Evolutionary conservation across 2,113 vertebrate species (phyloP).

Genomic region (Smithornis capensis): DNA sequence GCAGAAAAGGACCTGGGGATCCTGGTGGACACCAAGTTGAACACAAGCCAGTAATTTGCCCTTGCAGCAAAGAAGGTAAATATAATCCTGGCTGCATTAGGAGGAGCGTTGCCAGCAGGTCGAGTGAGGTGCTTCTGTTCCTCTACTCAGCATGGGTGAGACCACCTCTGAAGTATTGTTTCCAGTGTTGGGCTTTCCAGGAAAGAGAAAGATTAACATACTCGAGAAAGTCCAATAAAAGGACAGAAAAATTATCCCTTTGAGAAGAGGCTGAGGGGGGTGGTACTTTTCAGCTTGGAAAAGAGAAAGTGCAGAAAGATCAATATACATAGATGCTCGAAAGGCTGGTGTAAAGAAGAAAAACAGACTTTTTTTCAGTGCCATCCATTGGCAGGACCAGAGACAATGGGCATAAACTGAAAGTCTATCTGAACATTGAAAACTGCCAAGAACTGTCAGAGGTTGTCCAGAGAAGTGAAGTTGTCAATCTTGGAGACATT

Average conservation of each 20-base stretch:
- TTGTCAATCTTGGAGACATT: not conserved
- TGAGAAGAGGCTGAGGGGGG: not conserved
- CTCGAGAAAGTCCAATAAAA: not conserved
- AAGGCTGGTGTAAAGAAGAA: not conserved
- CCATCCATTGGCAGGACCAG: not conserved
- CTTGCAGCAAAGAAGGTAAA: not conserved
- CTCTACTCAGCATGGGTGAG: not conserved
- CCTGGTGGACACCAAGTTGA: not conserved
- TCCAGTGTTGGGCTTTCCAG: not conserved
- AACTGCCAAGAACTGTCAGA: not conserved
- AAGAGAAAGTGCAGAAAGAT: not conserved
- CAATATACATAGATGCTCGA: not conserved
- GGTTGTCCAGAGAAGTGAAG: not conserved
- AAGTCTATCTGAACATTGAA: not conserved
- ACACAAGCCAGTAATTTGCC: fast-evolving
- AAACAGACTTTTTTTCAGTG: not conserved
- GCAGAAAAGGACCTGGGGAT: not conserved
- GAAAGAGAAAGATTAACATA: not conserved
- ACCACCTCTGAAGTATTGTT: not conserved
- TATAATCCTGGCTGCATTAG: not conserved
- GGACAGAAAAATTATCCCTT: not conserved
- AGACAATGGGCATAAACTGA: not conserved
- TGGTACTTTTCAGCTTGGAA: not conserved
- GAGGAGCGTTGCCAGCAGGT: not conserved
- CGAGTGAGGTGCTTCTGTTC: fast-evolving